These are phyloP conservation scores for Dasyurus viverrinus DNA, from an alignment of 2,113 vertebrate genomes.

Conservation along the genomic window DNA sequence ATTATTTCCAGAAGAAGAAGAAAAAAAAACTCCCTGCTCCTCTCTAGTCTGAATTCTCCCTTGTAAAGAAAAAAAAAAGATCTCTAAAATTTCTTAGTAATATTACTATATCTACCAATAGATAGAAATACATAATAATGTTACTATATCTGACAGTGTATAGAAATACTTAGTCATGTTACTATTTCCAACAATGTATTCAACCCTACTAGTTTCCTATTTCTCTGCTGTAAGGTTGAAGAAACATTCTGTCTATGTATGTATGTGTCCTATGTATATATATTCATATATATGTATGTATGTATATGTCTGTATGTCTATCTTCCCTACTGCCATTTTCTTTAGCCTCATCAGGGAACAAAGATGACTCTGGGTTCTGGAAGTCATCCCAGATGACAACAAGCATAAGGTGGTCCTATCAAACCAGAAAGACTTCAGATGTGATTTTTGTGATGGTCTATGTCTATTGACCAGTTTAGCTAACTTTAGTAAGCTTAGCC, in stretches of 20 bases:
- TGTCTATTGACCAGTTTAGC: neutral
- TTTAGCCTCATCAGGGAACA: neutral
- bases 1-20: neutral
- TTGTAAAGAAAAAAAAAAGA: neutral
- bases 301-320: neutral
- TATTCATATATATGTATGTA: too few relatives aligned
- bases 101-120: neutral
- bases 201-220: neutral
- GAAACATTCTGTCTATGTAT: neutral
- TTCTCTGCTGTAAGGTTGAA: neutral
- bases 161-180: neutral
- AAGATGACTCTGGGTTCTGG: neutral
- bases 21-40: neutral
- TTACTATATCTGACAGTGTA: neutral
- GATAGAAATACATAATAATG: neutral
- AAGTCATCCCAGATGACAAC: neutral
- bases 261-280: too few relatives aligned
- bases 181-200: neutral
- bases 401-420: neutral
- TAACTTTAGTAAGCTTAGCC: neutral
- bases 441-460: neutral
- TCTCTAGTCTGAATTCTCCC: neutral
- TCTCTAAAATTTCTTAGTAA: neutral
- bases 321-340: neutral
- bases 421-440: neutral